phyloP scores from a whole-genome alignment of 2,797 vertebrate genomes.

The Gymnoscopelus microlampas region DNA sequence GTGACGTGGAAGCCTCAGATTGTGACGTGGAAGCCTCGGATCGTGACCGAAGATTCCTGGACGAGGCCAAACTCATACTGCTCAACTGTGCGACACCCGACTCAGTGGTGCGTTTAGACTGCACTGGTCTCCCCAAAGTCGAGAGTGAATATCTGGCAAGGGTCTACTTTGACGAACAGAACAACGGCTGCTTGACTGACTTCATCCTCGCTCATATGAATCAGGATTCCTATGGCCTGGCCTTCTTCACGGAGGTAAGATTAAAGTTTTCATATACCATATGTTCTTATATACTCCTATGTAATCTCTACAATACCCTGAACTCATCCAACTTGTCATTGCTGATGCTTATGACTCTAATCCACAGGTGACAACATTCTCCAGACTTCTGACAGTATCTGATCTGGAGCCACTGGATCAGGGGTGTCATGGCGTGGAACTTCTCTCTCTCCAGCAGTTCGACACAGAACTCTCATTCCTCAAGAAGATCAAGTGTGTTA shows the following conservation, averaged over 20 bases:
- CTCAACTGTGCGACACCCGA: slow-evolving; percentile 94
- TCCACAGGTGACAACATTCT: slow-evolving; percentile 93
- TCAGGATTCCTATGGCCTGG: background rate
- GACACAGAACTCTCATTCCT: slow-evolving; percentile 94
- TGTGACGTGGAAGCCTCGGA: slow-evolving; percentile 38
- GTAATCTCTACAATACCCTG: background rate
- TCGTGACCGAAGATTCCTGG: slow-evolving; percentile 55
- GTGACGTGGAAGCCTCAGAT: slow-evolving; percentile 36
- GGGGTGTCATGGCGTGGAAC: slow-evolving; percentile 64
- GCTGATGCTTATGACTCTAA: slow-evolving; percentile 28
- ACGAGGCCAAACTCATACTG: slow-evolving; percentile 82
- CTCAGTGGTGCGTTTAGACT: slow-evolving; percentile 86
- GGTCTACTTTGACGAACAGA: slow-evolving; percentile 85
- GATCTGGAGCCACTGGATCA: slow-evolving; percentile 81
- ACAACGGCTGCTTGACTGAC: slow-evolving; percentile 86
- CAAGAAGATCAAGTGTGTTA: slow-evolving; percentile 88
- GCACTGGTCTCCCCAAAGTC: slow-evolving; percentile 68
- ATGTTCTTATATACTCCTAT: too few relatives aligned
- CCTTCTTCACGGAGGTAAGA: slow-evolving; percentile 89
- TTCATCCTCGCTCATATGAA: slow-evolving; percentile 81
- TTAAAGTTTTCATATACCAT: background rate
- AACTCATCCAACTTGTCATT: background rate
- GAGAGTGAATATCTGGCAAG: slow-evolving; percentile 68
- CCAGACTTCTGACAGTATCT: slow-evolving; percentile 88
- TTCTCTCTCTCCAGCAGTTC: slow-evolving; percentile 93